These are phyloP conservation scores for Criorhina ranunculi DNA, from an alignment of 2,888 invertebrate genomes.

Conservation along the genomic window DNA sequence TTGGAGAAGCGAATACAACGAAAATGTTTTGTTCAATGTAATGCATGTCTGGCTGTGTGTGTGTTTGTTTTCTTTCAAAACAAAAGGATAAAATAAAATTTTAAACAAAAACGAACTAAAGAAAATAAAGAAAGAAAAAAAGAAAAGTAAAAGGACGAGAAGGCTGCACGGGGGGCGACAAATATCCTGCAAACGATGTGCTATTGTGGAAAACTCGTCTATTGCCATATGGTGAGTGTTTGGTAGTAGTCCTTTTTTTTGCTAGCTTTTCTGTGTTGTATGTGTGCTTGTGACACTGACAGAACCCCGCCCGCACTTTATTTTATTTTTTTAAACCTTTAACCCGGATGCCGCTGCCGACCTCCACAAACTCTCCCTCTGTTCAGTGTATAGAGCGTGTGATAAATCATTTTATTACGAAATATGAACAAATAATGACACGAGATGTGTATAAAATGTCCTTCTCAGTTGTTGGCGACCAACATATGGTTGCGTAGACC, in stretches of 20 bases:
- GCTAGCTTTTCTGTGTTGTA: conserved; percentile 12
- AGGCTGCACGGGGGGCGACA: conserved; percentile 25
- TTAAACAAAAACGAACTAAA: not conserved
- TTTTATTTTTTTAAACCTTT: conserved; percentile 26
- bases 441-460: conserved; percentile 55
- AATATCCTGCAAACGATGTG: conserved; percentile 78
- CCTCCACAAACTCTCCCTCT: not conserved
- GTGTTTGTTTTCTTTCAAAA: conserved; percentile 23
- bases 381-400: conserved; percentile 45
- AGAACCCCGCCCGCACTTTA: conserved; percentile 46
- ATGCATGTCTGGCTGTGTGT: conserved; percentile 70
- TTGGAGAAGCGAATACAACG: conserved; percentile 29
- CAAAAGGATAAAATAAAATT: conserved; percentile 32
- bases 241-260: conserved; percentile 33
- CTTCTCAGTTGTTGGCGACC: conserved; percentile 34
- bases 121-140: conserved; percentile 17
- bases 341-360: not conserved
- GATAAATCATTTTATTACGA: conserved; percentile 72
- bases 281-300: conserved; percentile 47
- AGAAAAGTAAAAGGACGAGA: conserved; percentile 24
- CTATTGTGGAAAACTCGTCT: conserved; percentile 80
- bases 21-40: conserved; percentile 59
- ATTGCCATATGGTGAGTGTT: conserved; percentile 80
- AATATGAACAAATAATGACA: conserved; percentile 64
- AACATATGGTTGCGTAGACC: conserved; percentile 66